Evolutionary conservation across 1,140 invertebrate genomes (phyloP).

Genomic region (Papilio polytes): DNA sequence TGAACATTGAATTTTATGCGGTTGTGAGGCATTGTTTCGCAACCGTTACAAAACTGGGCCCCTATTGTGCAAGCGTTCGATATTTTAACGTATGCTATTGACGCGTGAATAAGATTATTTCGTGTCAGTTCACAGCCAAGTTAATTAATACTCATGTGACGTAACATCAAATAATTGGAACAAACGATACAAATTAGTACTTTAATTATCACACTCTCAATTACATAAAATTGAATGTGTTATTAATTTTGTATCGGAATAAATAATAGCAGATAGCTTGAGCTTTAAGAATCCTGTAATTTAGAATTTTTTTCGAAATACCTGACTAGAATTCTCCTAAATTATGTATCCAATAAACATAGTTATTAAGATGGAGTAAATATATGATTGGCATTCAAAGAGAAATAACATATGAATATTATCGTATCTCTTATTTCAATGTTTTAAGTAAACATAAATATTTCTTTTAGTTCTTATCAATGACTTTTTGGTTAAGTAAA

Average conservation of each 20-base stretch:
- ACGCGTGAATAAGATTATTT: constrained; percentile 10
- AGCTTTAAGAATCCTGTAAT: too few species aligned
- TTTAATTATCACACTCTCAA: constrained; percentile 26
- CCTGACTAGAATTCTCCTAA: too few species aligned
- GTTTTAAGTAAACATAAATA: constrained; percentile 1
- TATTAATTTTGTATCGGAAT: background rate
- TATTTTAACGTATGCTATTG: constrained; percentile 30
- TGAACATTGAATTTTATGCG: constrained; percentile 76
- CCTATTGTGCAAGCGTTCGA: constrained; percentile 46
- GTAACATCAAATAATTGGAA: constrained; percentile 6
- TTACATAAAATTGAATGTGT: background rate
- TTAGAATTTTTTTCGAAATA: too few species aligned
- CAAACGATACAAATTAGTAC: constrained; percentile 1
- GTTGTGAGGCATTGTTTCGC: constrained; percentile 67
- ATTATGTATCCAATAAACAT: too few species aligned
- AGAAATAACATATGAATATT: too few species aligned
- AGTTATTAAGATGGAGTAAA: too few species aligned
- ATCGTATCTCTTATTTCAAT: background rate
- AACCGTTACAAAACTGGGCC: constrained; percentile 47
- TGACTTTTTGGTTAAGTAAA: background rate
- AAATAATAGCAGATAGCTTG: too few species aligned
- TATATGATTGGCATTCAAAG: too few species aligned
- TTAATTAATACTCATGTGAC: constrained; percentile 11
- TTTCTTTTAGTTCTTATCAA: constrained; percentile 17
- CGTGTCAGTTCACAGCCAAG: constrained; percentile 25